These are phyloP conservation scores for Shargacucullia verbasci DNA, from an alignment of 2,888 invertebrate genomes.

Conservation along the genomic window DNA sequence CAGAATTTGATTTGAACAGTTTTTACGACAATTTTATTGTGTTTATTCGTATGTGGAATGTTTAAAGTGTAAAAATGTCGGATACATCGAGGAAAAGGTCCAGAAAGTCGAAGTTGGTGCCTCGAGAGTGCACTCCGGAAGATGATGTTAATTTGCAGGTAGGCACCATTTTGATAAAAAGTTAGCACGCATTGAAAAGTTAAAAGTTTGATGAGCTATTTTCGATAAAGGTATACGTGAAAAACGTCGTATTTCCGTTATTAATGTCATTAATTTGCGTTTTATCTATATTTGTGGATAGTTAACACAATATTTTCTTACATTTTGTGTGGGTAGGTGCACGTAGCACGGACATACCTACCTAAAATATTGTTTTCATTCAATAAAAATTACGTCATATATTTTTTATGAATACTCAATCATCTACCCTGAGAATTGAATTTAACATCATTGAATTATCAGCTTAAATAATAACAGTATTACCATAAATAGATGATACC, in stretches of 20 bases:
- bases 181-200: constrained; percentile 16
- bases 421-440: too few species aligned
- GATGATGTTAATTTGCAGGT: constrained; percentile 44
- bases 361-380: constrained; percentile 7
- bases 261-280: not conserved
- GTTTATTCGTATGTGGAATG: constrained; percentile 1
- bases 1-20: constrained; percentile 30
- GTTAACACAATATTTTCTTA: constrained; percentile 5
- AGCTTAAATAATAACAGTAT: too few species aligned
- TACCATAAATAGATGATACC: not conserved
- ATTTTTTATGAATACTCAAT: not conserved
- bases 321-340: constrained; percentile 33
- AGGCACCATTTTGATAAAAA: constrained; percentile 53
- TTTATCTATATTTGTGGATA: not conserved
- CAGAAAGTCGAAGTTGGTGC: constrained; percentile 65
- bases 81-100: constrained; percentile 50
- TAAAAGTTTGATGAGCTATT: not conserved
- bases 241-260: too few species aligned
- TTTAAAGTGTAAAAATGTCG: constrained; percentile 37
- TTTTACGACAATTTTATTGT: constrained; percentile 1
- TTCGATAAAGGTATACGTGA: not conserved
- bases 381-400: not conserved
- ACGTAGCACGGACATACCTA: constrained; percentile 19
- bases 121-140: constrained; percentile 52
- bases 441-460: too few species aligned